A percentile compares a stretch with the other conserved stretches of the same genome.
phyloP scores from a whole-genome alignment of 2,113 vertebrate genomes.

The Mormyrus iriodes region DNA sequence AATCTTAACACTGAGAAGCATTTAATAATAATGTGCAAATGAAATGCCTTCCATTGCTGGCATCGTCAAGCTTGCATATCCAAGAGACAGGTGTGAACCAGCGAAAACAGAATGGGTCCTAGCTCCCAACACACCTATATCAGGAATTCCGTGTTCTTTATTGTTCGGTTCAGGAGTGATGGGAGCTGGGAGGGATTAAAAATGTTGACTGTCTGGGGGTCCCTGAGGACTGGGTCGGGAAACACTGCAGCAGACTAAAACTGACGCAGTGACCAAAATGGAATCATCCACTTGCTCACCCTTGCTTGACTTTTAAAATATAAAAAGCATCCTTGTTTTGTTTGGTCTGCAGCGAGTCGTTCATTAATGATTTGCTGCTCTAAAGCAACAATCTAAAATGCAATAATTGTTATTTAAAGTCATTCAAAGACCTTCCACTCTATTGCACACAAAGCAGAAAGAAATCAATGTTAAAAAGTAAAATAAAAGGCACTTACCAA shows the following conservation, averaged over 20 bases:
- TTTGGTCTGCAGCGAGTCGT: not conserved
- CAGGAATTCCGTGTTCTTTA: not conserved
- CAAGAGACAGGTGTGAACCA: not conserved
- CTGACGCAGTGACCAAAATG: not conserved
- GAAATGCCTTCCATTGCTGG: not conserved
- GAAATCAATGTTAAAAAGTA: not conserved
- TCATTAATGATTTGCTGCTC: not conserved
- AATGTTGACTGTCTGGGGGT: not conserved
- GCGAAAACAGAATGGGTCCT: not conserved
- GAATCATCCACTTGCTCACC: not conserved
- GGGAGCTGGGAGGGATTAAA: not conserved
- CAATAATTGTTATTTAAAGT: not conserved
- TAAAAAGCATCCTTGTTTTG: not conserved
- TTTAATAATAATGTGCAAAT: not conserved
- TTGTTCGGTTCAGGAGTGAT: not conserved
- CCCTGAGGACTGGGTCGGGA: not conserved
- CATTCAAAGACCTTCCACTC: not conserved
- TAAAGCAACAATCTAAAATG: not conserved
- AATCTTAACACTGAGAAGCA: not conserved
- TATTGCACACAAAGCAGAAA: not conserved
- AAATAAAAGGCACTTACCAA: slow-evolving; percentile 42
- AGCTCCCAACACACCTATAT: not conserved
- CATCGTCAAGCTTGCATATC: not conserved
- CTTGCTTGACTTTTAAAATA: not conserved
- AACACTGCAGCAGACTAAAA: not conserved